Evolutionary conservation across 2,888 invertebrate genomes (phyloP).

Genomic region (Noctua janthe): DNA sequence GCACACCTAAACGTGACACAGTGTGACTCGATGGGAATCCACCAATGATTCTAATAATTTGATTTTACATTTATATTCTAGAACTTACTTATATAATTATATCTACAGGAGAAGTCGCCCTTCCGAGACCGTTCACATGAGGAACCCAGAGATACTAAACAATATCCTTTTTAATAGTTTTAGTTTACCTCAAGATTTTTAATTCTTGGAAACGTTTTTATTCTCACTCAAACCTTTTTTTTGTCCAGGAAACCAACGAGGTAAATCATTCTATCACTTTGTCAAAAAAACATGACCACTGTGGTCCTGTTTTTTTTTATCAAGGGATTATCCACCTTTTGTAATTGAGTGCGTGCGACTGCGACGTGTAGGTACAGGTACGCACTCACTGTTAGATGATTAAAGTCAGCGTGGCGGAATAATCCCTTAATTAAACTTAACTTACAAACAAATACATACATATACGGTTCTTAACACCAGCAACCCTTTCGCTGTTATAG

Average conservation of each 20-base stretch:
- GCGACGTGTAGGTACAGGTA: not conserved
- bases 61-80: not conserved
- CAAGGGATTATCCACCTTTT: not conserved
- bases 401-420: not conserved
- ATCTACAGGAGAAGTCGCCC: conserved; percentile 94
- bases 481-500: not conserved
- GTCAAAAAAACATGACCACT: not conserved
- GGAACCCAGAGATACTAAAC: conserved; percentile 93
- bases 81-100: conserved; percentile 15
- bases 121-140: conserved; percentile 95
- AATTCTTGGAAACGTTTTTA: not conserved
- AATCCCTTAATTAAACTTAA: not conserved
- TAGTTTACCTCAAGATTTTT: not conserved
- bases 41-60: not conserved
- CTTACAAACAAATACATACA: no score
- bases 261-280: not conserved
- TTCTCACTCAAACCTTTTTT: not conserved
- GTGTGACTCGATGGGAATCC: not conserved
- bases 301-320: not conserved
- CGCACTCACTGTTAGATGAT: not conserved
- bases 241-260: not conserved
- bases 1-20: not conserved
- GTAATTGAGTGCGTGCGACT: not conserved
- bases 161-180: conserved; percentile 93
- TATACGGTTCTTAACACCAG: not conserved